Evolutionary conservation across 2,113 vertebrate species (phyloP).

Genomic region (Motacilla tschutschensis): DNA sequence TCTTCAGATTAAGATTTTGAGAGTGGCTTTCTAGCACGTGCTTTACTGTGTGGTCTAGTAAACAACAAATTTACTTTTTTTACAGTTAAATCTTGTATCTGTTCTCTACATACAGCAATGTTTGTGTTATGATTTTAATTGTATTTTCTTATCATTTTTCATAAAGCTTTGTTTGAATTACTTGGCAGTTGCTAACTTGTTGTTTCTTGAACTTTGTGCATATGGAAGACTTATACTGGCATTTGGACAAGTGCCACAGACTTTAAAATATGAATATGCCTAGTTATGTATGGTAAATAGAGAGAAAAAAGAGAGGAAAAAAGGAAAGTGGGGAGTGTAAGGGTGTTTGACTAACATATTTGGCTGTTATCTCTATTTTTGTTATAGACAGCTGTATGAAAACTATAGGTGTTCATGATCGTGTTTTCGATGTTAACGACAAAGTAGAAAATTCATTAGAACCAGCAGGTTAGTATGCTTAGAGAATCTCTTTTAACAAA

Average conservation of each 20-base stretch:
- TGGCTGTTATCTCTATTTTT: slow-evolving; percentile 96
- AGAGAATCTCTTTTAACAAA: slow-evolving; percentile 86
- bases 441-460: slow-evolving; percentile 99
- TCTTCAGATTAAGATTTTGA: slow-evolving; percentile 33
- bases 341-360: slow-evolving; percentile 91
- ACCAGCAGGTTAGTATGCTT: slow-evolving; percentile 99
- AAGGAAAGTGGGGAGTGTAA: slow-evolving; percentile 65
- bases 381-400: slow-evolving; percentile 99
- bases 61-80: slow-evolving; percentile 49
- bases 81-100: slow-evolving; percentile 67
- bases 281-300: slow-evolving; percentile 31
- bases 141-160: slow-evolving; percentile 74
- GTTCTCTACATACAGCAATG: slow-evolving; percentile 65
- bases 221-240: slow-evolving; percentile 57
- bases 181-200: slow-evolving; percentile 79
- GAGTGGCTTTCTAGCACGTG: slow-evolving; percentile 60
- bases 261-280: slow-evolving; percentile 31
- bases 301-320: slow-evolving; percentile 49
- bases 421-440: slow-evolving; percentile 99
- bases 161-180: slow-evolving; percentile 72
- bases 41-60: slow-evolving; percentile 64
- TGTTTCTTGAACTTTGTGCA: slow-evolving; percentile 75
- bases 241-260: slow-evolving; percentile 64
- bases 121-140: slow-evolving; percentile 65
- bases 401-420: slow-evolving; percentile 99